phyloP scores from a whole-genome alignment of 2,113 vertebrate genomes.

The Limnothrissa miodon region DNA sequence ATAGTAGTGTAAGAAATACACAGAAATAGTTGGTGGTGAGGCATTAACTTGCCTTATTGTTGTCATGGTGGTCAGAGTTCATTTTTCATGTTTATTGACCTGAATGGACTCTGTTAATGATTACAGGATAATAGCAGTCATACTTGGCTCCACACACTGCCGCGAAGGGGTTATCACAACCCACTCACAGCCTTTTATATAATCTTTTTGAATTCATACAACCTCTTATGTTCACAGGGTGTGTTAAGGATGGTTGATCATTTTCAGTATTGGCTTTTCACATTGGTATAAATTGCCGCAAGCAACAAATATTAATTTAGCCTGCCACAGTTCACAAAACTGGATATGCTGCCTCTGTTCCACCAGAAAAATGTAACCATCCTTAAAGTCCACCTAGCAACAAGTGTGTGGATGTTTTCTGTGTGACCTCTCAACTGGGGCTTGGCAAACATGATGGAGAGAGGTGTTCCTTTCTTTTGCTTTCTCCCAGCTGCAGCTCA shows the following conservation, averaged over 20 bases:
- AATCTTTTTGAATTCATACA: background rate
- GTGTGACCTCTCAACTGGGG: background rate
- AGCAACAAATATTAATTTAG: too few species aligned
- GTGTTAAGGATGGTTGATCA: too few species aligned
- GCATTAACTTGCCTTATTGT: background rate
- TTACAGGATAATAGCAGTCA: background rate
- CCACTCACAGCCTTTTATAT: background rate
- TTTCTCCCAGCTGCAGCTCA: background rate
- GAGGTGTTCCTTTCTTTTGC: too few species aligned
- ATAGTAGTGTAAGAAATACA: background rate
- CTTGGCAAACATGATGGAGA: background rate
- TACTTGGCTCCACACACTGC: background rate
- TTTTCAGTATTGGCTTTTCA: too few species aligned
- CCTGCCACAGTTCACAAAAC: too few species aligned
- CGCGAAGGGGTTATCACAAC: background rate
- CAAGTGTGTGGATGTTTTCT: too few species aligned
- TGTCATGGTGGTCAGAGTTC: background rate
- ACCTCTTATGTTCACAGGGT: too few species aligned
- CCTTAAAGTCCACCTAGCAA: too few species aligned
- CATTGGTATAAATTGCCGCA: too few species aligned
- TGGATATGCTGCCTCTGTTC: too few species aligned
- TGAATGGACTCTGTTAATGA: background rate
- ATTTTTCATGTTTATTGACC: conserved; percentile 16
- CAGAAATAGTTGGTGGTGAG: too few species aligned
- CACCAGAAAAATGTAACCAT: too few species aligned